Percentiles rank a stretch among this genome's conserved stretches.
Conservation (phyloP, 1,140 invertebrate genomes). For the Neodiprion lecontei region DNA sequence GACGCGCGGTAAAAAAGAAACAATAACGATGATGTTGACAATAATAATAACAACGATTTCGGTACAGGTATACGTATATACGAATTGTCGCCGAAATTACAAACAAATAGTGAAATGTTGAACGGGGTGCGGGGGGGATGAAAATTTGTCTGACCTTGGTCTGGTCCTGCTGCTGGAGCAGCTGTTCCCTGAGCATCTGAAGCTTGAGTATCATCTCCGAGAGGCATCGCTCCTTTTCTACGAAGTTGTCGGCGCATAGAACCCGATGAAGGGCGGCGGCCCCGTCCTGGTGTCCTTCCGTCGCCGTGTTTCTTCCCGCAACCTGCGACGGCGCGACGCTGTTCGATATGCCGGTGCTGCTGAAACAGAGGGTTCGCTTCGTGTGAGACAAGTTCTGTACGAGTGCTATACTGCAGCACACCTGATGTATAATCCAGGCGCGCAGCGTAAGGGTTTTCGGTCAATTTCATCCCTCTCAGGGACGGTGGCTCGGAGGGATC, state of each 20-base stretch:
- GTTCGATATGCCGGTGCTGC: slow-evolving; percentile 53
- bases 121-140: no score
- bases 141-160: slow-evolving; percentile 50
- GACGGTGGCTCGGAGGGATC: not conserved
- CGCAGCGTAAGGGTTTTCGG: not conserved
- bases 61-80: no score
- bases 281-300: slow-evolving; percentile 59
- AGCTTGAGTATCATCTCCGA: slow-evolving; percentile 85
- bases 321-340: slow-evolving; percentile 52
- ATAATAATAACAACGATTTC: no score
- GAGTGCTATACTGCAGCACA: no score
- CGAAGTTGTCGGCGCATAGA: slow-evolving; percentile 71
- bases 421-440: no score
- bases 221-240: slow-evolving; percentile 78
- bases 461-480: not conserved
- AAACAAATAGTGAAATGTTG: no score
- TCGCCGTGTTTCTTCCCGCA: slow-evolving; percentile 49
- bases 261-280: slow-evolving; percentile 73
- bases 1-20: no score
- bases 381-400: no score
- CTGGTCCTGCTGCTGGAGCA: slow-evolving; percentile 70
- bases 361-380: slow-evolving; percentile 27
- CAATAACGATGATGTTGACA: no score
- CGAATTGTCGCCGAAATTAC: no score
- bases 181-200: slow-evolving; percentile 79